Conservation (phyloP, 2,113 vertebrate species). For the Zingel zingel region DNA sequence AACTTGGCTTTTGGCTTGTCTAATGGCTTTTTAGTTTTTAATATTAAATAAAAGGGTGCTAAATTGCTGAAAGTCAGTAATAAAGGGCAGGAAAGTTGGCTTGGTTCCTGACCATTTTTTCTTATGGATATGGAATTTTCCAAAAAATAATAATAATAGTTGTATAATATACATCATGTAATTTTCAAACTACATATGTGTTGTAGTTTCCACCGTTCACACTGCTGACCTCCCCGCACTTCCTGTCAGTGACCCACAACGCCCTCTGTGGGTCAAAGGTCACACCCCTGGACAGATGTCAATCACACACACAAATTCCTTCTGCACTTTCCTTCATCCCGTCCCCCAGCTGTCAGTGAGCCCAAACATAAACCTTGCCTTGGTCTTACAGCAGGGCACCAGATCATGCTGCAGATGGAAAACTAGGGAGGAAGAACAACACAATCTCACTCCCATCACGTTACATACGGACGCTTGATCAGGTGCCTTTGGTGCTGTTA, state of each 20-base stretch:
- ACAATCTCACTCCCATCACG: no score
- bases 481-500: no score
- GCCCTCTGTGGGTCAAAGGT: slow-evolving; percentile 53
- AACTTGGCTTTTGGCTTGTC: no score
- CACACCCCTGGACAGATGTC: slow-evolving; percentile 45
- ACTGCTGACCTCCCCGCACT: slow-evolving; percentile 28
- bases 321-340: slow-evolving; percentile 7
- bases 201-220: slow-evolving; percentile 12
- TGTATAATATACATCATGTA: no score
- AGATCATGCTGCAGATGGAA: slow-evolving; percentile 16
- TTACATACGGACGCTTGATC: no score
- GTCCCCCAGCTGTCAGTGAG: slow-evolving; percentile 3
- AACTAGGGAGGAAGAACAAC: not conserved
- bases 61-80: no score
- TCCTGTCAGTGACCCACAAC: slow-evolving; percentile 55
- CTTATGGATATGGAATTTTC: no score
- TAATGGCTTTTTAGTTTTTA: no score
- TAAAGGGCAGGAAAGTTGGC: no score
- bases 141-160: no score
- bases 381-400: not conserved
- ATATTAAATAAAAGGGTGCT: no score
- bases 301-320: slow-evolving; percentile 6
- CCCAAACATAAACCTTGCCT: slow-evolving; percentile 28
- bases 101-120: no score
- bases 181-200: slow-evolving; percentile 1